Evolutionary conservation across 2,113 vertebrate genomes (phyloP).

Genomic region (Illadopsis cleaveri): DNA sequence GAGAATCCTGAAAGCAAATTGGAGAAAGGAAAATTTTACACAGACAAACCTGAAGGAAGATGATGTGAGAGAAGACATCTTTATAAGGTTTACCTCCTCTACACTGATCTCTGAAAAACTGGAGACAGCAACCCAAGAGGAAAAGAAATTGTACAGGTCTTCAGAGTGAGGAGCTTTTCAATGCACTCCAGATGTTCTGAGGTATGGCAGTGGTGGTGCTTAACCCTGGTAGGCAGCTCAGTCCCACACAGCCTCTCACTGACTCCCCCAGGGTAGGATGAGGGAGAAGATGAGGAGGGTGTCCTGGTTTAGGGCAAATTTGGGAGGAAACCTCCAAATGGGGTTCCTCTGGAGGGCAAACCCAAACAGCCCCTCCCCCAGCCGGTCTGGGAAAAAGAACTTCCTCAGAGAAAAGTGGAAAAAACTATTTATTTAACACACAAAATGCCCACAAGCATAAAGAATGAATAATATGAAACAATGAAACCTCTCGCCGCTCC

Average conservation of each 20-base stretch:
- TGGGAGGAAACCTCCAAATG: no score
- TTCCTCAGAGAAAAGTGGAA: no score
- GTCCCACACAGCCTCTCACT: neutral
- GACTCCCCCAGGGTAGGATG: accelerated
- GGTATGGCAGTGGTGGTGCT: neutral
- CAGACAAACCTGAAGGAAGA: neutral
- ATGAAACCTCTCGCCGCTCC: no score
- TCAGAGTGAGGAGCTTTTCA: neutral
- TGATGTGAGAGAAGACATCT: neutral
- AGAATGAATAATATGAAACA: no score
- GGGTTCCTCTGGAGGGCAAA: no score
- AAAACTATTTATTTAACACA: no score
- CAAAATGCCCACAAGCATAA: no score
- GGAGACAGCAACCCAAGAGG: neutral
- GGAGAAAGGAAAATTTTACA: neutral
- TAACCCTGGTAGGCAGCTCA: neutral
- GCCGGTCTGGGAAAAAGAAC: no score
- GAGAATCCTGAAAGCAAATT: neutral
- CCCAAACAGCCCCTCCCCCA: no score
- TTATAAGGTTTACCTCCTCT: neutral
- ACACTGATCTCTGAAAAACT: neutral
- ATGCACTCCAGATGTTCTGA: neutral
- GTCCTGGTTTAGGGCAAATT: no score
- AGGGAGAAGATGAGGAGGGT: neutral
- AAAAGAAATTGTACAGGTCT: neutral